Conservation (phyloP, 2,888 invertebrate genomes). For the Sisyra terminalis region DNA sequence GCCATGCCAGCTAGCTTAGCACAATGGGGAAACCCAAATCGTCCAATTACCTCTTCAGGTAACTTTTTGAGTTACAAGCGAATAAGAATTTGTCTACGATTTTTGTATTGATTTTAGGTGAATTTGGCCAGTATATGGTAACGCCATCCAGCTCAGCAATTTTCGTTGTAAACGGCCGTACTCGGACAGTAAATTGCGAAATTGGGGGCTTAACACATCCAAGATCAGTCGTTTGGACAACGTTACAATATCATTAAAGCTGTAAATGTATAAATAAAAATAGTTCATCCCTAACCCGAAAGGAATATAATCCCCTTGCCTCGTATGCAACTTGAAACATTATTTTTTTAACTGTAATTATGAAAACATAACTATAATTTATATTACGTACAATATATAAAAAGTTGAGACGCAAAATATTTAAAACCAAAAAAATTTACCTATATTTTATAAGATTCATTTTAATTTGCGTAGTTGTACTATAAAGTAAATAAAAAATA, state of each 20-base stretch:
- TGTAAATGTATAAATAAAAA: not conserved
- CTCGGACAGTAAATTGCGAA: slow-evolving; percentile 56
- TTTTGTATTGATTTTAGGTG: slow-evolving; percentile 24
- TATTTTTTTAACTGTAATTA: too few species aligned
- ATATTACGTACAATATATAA: too few species aligned
- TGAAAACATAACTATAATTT: too few species aligned
- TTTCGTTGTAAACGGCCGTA: slow-evolving; percentile 52
- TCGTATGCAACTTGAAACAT: too few species aligned
- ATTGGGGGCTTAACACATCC: slow-evolving; percentile 51
- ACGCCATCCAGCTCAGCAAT: slow-evolving; percentile 52
- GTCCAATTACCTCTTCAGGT: slow-evolving; percentile 46
- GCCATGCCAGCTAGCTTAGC: slow-evolving; percentile 36
- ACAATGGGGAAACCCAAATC: slow-evolving; percentile 46
- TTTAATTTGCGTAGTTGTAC: too few species aligned
- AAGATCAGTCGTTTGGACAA: slow-evolving; percentile 46
- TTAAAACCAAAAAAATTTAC: too few species aligned
- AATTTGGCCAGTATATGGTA: slow-evolving; percentile 56
- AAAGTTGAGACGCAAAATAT: too few species aligned
- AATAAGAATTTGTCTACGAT: too few species aligned
- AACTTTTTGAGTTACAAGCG: slow-evolving; percentile 6
- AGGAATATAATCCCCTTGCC: too few species aligned
- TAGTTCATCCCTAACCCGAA: not conserved
- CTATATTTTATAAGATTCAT: too few species aligned
- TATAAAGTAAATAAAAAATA: too few species aligned
- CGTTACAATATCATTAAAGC: slow-evolving; percentile 35